Percentiles rank a stretch among this genome's conserved stretches.
Evolutionary conservation across 2,888 invertebrate species (phyloP).

Genomic region (Mayetiola destructor): DNA sequence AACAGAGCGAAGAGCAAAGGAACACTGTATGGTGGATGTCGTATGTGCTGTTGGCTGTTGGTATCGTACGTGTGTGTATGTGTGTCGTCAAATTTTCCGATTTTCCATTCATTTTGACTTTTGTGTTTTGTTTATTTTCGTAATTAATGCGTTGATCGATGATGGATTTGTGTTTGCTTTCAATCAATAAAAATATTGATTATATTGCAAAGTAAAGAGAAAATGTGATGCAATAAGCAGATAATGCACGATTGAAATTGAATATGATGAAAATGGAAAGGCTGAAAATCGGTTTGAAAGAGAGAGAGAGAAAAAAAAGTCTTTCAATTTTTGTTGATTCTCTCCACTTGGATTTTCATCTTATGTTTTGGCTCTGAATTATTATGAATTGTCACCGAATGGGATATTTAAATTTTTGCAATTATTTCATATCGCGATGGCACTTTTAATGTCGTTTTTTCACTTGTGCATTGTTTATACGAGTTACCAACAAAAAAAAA

Average conservation of each 20-base stretch:
- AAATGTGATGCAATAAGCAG: constrained; percentile 9
- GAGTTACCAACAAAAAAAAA: too few relatives aligned
- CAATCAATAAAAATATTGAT: constrained; percentile 12
- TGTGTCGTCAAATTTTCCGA: background rate
- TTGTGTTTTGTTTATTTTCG: constrained; percentile 7
- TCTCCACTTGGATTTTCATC: too few relatives aligned
- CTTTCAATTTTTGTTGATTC: too few relatives aligned
- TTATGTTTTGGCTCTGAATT: too few relatives aligned
- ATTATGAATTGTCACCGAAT: background rate
- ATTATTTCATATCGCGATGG: too few relatives aligned
- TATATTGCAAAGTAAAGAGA: constrained; percentile 9
- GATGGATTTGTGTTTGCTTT: constrained; percentile 12
- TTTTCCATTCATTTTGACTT: constrained; percentile 7
- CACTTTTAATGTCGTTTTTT: too few relatives aligned
- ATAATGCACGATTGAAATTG: constrained; percentile 6
- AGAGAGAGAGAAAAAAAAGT: background rate
- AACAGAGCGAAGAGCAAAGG: background rate
- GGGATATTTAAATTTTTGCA: too few relatives aligned
- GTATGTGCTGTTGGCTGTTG: background rate
- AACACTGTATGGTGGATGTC: background rate
- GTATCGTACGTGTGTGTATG: background rate
- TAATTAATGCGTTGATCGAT: constrained; percentile 12
- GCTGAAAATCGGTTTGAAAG: background rate
- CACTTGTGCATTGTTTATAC: too few relatives aligned
- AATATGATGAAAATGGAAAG: background rate